Evolutionary conservation across 2,113 vertebrate genomes (phyloP).

Genomic region (Corapipo altera): DNA sequence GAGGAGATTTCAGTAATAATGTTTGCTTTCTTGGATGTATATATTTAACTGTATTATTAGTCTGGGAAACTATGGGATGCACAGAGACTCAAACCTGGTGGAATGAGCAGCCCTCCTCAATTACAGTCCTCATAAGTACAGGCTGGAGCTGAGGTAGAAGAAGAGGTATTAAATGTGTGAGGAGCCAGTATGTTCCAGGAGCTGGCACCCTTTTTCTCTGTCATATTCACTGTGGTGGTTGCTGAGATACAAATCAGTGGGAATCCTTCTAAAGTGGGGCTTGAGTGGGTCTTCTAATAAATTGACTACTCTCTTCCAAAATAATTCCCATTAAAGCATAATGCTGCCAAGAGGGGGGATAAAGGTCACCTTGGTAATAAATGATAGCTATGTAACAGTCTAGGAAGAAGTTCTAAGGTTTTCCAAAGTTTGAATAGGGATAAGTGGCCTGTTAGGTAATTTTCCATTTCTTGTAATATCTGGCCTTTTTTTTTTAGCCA

Average conservation of each 20-base stretch:
- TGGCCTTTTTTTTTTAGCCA: neutral
- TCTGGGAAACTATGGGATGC: neutral
- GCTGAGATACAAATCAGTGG: neutral
- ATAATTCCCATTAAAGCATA: neutral
- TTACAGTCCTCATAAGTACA: neutral
- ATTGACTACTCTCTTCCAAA: neutral
- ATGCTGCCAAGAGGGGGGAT: neutral
- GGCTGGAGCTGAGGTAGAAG: neutral
- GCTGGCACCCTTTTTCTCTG: neutral
- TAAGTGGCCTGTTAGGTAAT: conserved; percentile 10
- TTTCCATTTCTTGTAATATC: conserved; percentile 14
- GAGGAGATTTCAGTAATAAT: neutral
- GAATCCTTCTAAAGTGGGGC: neutral
- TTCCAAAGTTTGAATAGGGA: neutral
- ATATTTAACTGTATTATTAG: neutral
- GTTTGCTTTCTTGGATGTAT: neutral
- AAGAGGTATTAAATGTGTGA: neutral
- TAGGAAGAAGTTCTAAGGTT: neutral
- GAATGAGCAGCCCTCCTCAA: neutral
- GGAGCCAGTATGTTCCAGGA: neutral
- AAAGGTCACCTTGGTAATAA: conserved; percentile 18
- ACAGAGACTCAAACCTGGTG: neutral
- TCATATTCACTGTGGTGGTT: neutral
- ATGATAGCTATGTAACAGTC: neutral
- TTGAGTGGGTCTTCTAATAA: neutral